These are phyloP conservation scores for Charadrius vociferus DNA, from an alignment of 2,113 vertebrate genomes.

Conservation along the genomic window DNA sequence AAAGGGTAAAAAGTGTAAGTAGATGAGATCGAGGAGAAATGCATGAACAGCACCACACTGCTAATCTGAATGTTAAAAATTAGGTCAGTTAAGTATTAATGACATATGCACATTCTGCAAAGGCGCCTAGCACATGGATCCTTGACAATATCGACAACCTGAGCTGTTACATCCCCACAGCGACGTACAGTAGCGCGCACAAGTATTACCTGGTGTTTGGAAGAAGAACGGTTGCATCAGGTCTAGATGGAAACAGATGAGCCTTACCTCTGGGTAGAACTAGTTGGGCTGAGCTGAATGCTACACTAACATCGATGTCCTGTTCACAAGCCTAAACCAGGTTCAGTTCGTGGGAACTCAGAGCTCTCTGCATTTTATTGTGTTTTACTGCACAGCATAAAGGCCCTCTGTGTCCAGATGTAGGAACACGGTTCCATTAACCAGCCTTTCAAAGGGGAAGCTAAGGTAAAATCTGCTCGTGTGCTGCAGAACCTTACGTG, in stretches of 20 bases:
- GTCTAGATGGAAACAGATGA: background rate
- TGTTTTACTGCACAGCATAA: background rate
- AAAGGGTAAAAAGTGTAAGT: background rate
- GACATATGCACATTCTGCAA: background rate
- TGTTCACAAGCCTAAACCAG: background rate
- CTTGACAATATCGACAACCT: background rate
- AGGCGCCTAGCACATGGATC: background rate
- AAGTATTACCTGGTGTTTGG: background rate
- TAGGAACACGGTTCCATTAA: background rate
- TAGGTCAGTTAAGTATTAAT: background rate
- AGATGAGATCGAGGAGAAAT: background rate
- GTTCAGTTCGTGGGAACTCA: background rate
- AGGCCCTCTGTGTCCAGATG: too few species aligned
- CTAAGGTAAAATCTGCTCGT: background rate
- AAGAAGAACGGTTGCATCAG: background rate
- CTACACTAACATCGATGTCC: background rate
- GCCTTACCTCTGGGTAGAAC: background rate
- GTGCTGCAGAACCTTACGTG: background rate
- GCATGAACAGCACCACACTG: background rate
- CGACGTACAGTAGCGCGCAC: rapidly evolving
- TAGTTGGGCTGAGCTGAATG: background rate
- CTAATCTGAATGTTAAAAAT: background rate
- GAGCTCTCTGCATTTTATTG: background rate
- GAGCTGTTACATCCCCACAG: background rate
- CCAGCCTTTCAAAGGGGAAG: background rate